Percentiles rank a stretch among this genome's conserved stretches.
These are phyloP conservation scores for Argyra leucocephala DNA, from an alignment of 2,888 invertebrate genomes.

Conservation along the genomic window DNA sequence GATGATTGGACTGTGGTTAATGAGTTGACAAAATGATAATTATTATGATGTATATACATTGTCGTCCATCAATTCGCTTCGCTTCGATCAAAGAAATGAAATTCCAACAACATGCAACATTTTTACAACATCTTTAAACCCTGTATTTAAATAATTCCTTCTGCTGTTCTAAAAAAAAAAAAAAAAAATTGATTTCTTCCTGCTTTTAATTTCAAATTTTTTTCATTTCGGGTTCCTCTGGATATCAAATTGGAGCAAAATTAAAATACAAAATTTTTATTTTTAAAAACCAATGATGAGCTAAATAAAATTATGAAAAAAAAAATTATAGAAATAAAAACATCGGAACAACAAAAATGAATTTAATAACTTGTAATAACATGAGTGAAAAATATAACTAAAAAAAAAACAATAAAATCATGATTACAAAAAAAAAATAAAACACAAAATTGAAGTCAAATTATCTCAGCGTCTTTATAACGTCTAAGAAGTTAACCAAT, in stretches of 20 bases:
- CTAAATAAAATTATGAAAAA: neutral
- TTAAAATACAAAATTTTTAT: too few relatives aligned
- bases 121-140: neutral
- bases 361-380: conserved; percentile 3
- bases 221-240: too few relatives aligned
- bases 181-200: neutral
- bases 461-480: neutral
- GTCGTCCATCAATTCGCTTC: neutral
- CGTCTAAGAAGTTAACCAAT: conserved; percentile 1
- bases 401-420: too few relatives aligned
- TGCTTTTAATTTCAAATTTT: too few relatives aligned
- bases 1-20: neutral
- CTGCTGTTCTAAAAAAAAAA: neutral
- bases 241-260: too few relatives aligned
- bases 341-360: neutral
- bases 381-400: neutral
- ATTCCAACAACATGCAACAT: neutral
- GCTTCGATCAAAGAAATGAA: neutral
- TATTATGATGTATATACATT: neutral
- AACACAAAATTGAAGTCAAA: neutral
- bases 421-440: neutral
- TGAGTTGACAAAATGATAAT: neutral
- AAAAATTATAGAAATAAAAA: neutral
- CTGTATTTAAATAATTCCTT: neutral
- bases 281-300: too few relatives aligned